These are phyloP conservation scores for Zygothrica quintamaculata DNA, from an alignment of 2,888 invertebrate species.

Conservation along the genomic window DNA sequence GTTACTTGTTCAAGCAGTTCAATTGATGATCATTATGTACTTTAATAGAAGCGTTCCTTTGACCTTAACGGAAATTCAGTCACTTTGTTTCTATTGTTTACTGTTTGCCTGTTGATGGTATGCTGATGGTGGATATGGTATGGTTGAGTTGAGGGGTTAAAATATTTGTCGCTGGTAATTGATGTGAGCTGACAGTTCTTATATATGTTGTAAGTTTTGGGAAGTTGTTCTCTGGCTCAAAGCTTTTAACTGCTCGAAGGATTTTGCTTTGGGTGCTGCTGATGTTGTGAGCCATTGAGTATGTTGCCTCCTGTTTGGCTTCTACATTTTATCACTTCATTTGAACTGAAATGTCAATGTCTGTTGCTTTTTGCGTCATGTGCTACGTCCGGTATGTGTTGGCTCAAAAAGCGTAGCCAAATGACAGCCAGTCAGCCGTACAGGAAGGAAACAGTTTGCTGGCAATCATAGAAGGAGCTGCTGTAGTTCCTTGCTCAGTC, in stretches of 20 bases:
- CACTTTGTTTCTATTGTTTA: constrained; percentile 37
- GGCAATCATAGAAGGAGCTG: constrained; percentile 46
- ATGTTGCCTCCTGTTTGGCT: constrained; percentile 38
- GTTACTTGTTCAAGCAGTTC: background rate
- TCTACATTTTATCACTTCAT: constrained; percentile 73
- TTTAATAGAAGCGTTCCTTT: constrained; percentile 33
- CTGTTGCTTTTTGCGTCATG: constrained; percentile 40
- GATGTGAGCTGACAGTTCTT: too few relatives aligned
- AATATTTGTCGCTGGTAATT: constrained; percentile 38
- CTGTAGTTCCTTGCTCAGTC: constrained; percentile 4
- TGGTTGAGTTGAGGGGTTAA: background rate
- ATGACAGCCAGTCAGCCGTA: constrained; percentile 54
- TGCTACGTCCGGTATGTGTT: constrained; percentile 29
- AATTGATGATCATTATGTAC: constrained; percentile 2
- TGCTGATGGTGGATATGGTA: background rate
- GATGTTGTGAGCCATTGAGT: constrained; percentile 44
- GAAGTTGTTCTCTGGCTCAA: too few relatives aligned
- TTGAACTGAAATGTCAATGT: constrained; percentile 73
- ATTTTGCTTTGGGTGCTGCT: constrained; percentile 9
- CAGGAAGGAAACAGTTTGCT: constrained; percentile 68
- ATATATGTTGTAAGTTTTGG: too few relatives aligned
- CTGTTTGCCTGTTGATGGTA: constrained; percentile 37
- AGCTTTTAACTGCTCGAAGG: constrained; percentile 7
- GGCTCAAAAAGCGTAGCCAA: constrained; percentile 47
- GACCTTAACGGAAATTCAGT: constrained; percentile 40